A percentile compares a stretch with the other conserved stretches of the same genome.
Evolutionary conservation across 2,113 vertebrate genomes (phyloP).

Genomic region (Aphyosemion australe): DNA sequence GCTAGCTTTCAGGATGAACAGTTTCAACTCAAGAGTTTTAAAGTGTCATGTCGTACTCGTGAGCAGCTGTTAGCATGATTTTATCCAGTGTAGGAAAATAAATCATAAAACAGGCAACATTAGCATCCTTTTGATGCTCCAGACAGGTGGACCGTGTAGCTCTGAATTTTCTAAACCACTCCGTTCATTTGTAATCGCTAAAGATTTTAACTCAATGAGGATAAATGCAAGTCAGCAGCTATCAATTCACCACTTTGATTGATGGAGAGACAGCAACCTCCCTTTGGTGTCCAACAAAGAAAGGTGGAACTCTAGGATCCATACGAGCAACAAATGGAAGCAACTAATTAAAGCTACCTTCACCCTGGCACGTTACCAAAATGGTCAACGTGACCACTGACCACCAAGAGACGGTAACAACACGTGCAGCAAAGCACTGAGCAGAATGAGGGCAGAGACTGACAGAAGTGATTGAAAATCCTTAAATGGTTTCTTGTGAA

Average conservation of each 20-base stretch:
- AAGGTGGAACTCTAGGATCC: constrained; percentile 47
- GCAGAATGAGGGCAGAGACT: constrained; percentile 48
- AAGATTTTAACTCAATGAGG: constrained; percentile 55
- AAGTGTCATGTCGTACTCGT: constrained; percentile 63
- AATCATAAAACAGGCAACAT: constrained; percentile 59
- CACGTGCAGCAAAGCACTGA: constrained; percentile 49
- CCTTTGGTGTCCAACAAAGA: constrained; percentile 46
- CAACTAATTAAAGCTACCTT: constrained; percentile 20
- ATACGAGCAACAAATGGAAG: constrained; percentile 18
- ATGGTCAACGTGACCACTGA: constrained; percentile 18
- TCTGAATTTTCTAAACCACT: constrained; percentile 67
- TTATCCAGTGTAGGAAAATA: constrained; percentile 31
- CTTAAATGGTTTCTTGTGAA: constrained; percentile 26
- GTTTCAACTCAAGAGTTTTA: constrained; percentile 54
- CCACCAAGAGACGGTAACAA: constrained; percentile 23
- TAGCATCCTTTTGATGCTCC: constrained; percentile 72
- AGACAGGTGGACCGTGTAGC: constrained; percentile 66
- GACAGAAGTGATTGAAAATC: constrained; percentile 41
- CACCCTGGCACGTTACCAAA: constrained; percentile 17
- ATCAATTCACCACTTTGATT: constrained; percentile 74
- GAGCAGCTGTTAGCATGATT: constrained; percentile 14
- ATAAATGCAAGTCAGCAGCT: constrained; percentile 79
- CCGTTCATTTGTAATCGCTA: constrained; percentile 71
- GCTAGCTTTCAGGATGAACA: constrained; percentile 65
- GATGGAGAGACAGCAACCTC: constrained; percentile 37